phyloP scores from a whole-genome alignment of 2,797 vertebrate genomes.

The Acanthornis magna region DNA sequence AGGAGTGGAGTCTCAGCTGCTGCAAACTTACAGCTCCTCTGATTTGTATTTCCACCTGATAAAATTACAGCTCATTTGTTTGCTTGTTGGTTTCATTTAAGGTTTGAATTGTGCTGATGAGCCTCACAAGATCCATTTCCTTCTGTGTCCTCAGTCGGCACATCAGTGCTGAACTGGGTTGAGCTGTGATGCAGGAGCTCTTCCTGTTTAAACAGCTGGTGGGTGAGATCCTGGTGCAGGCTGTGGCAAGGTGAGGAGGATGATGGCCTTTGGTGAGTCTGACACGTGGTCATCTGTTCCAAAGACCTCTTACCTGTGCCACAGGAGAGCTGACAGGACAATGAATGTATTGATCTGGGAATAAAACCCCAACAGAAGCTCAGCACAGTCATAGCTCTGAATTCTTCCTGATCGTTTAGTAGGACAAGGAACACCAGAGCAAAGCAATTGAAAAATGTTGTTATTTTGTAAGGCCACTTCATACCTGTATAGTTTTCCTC shows the following conservation, averaged over 20 bases:
- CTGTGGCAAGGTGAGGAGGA: background rate
- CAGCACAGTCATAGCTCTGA: background rate
- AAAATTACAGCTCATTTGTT: conserved; percentile 38
- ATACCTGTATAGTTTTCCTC: background rate
- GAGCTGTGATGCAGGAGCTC: background rate
- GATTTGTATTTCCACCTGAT: conserved; percentile 55
- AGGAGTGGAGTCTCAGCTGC: conserved; percentile 15
- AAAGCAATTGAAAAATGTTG: background rate
- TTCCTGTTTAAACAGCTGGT: background rate
- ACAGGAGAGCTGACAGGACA: background rate
- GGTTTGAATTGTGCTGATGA: conserved; percentile 59
- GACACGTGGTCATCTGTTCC: background rate
- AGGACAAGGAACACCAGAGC: background rate
- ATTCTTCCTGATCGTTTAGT: background rate
- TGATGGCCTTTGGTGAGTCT: background rate
- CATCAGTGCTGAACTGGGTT: background rate
- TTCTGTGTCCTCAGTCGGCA: background rate
- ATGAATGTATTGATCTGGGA: background rate
- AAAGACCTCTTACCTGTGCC: background rate
- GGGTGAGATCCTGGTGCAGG: background rate
- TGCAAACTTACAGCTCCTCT: background rate
- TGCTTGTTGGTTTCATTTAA: conserved; percentile 48
- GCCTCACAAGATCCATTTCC: conserved; percentile 14
- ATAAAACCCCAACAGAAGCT: background rate
- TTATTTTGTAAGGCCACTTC: background rate